phyloP scores from a whole-genome alignment of 2,888 invertebrate genomes.

The Scelioninae gen. 2 region DNA sequence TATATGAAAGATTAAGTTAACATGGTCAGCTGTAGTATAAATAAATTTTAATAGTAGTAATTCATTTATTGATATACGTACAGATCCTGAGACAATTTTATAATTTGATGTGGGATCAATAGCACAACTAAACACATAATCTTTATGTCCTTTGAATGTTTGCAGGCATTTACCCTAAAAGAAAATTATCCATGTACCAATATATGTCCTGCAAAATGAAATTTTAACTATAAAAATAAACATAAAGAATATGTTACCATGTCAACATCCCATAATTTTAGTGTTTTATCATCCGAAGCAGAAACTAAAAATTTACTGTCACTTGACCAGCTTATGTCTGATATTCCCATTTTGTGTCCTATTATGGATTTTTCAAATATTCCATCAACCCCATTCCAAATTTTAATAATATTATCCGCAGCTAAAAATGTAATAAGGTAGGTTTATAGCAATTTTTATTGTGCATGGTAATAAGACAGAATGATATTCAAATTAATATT shows the following conservation, averaged over 20 bases:
- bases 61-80: conserved; percentile 74
- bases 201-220: conserved; percentile 13
- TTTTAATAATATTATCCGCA: conserved; percentile 98
- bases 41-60: not conserved
- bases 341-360: conserved; percentile 98
- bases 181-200: too few species aligned
- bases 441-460: too few species aligned
- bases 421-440: conserved; percentile 81
- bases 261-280: conserved; percentile 94
- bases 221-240: conserved; percentile 55
- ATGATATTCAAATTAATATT: too few species aligned
- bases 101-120: conserved; percentile 98
- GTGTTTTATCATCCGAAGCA: conserved; percentile 96
- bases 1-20: too few species aligned
- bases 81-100: conserved; percentile 97
- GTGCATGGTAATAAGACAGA: too few species aligned
- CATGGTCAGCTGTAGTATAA: too few species aligned
- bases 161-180: conserved; percentile 95
- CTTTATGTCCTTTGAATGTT: conserved; percentile 98
- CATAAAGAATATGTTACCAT: conserved; percentile 81
- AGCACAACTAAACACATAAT: conserved; percentile 99
- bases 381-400: conserved; percentile 97
- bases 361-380: conserved; percentile 98
- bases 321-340: conserved; percentile 99
- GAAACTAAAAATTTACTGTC: conserved; percentile 95